Conservation (phyloP, 35 echinoderm and acorn worm genomes). For the Heliocidaris tuberculata region DNA sequence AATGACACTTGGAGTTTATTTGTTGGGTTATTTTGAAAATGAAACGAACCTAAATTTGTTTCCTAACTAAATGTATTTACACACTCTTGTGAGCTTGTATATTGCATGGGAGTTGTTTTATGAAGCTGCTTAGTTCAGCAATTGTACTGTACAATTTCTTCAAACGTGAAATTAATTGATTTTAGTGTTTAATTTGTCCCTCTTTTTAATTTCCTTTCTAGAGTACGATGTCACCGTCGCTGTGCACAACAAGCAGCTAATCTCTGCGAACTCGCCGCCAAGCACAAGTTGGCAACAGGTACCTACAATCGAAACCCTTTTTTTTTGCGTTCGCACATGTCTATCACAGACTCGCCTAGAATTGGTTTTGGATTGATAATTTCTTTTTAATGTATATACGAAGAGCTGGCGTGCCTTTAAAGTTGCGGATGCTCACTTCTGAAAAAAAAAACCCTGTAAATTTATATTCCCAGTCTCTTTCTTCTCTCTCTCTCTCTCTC, state of each 20-base stretch:
- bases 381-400: neutral
- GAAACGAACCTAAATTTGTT: too few relatives aligned
- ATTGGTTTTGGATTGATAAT: neutral
- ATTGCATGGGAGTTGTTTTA: too few relatives aligned
- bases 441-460: neutral
- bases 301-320: neutral
- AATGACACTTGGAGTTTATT: neutral
- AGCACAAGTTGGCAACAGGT: slow-evolving; percentile 2
- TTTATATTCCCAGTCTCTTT: neutral
- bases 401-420: neutral
- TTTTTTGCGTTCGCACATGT: neutral
- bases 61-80: too few relatives aligned
- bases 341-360: neutral
- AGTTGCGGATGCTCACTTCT: neutral
- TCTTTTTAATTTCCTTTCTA: neutral
- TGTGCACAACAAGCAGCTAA: slow-evolving; percentile 61
- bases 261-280: slow-evolving; percentile 45
- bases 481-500: neutral
- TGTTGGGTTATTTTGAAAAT: too few relatives aligned
- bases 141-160: too few relatives aligned
- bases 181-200: neutral
- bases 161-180: neutral
- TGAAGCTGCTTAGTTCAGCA: too few relatives aligned
- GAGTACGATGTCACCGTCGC: slow-evolving; percentile 65
- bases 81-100: too few relatives aligned